Conservation (phyloP, 2,113 vertebrate species). For the Edolisoma coerulescens region DNA sequence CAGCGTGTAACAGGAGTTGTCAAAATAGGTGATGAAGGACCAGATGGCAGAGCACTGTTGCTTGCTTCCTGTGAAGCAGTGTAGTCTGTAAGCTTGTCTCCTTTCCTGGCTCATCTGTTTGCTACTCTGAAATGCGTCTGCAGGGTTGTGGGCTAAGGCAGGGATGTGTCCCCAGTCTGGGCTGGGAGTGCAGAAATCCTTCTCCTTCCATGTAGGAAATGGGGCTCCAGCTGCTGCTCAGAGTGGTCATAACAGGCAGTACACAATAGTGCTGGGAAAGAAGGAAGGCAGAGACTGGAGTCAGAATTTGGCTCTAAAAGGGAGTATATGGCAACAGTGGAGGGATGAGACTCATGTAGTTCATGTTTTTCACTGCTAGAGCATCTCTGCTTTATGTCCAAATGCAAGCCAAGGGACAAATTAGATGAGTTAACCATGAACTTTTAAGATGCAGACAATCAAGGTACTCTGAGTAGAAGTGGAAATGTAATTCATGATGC, state of each 20-base stretch:
- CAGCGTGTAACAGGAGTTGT: neutral
- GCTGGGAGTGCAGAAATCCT: neutral
- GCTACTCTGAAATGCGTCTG: neutral
- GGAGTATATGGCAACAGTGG: neutral
- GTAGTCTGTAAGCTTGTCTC: neutral
- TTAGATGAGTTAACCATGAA: neutral
- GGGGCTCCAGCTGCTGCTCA: neutral
- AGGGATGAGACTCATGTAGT: neutral
- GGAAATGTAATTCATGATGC: neutral
- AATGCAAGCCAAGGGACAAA: neutral
- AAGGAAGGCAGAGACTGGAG: neutral
- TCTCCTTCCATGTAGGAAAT: neutral
- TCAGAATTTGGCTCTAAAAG: neutral
- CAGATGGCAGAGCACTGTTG: neutral
- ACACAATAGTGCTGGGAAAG: neutral
- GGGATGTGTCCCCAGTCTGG: neutral
- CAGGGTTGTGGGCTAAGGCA: neutral
- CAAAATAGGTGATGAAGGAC: neutral
- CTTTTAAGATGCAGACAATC: neutral
- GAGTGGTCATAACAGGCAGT: neutral
- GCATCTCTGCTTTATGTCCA: neutral
- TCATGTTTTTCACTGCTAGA: neutral
- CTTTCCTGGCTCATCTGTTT: neutral
- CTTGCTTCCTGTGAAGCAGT: neutral
- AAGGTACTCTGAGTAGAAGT: neutral